These are phyloP conservation scores for Parnassius smintheus DNA, from an alignment of 2,888 invertebrate genomes.

Conservation along the genomic window DNA sequence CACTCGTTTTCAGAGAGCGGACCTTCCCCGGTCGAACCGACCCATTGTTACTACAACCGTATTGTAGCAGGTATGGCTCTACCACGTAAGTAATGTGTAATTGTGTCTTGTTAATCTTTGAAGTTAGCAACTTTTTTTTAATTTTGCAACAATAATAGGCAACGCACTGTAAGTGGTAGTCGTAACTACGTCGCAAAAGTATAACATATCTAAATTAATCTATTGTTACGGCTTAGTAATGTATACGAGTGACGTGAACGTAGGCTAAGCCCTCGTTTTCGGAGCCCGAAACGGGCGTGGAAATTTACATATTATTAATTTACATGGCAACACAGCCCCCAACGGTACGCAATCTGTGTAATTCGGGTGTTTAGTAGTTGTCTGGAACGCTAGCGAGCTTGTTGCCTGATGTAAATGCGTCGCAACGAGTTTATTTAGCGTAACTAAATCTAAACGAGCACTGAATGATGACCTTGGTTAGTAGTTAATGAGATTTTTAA, in stretches of 20 bases:
- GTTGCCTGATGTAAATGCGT: slow-evolving; percentile 26
- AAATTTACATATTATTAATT: slow-evolving; percentile 80
- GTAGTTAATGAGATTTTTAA: background rate
- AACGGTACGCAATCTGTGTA: slow-evolving; percentile 68
- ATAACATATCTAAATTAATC: slow-evolving; percentile 17
- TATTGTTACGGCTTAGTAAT: slow-evolving; percentile 16
- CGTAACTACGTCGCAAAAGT: background rate
- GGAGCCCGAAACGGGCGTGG: slow-evolving; percentile 48
- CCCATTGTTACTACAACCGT: no score
- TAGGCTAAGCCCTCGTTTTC: slow-evolving; percentile 44
- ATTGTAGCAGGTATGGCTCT: no score
- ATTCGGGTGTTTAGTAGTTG: slow-evolving; percentile 66
- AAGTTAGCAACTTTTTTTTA: no score
- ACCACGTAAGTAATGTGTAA: no score
- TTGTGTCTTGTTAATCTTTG: no score
- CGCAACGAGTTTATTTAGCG: slow-evolving; percentile 40
- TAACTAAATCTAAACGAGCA: slow-evolving; percentile 2
- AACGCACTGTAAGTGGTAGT: no score
- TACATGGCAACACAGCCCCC: slow-evolving; percentile 60
- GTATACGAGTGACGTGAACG: slow-evolving; percentile 42
- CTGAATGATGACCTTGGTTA: background rate
- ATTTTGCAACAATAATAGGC: no score
- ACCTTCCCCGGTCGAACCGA: no score
- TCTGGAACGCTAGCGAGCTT: slow-evolving; percentile 36
- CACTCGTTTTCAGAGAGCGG: no score